Evolutionary conservation across 2,888 invertebrate species (phyloP), one percentile per base, ranked within the genome.

Genomic region (Scaptomyza tumidula): DNA sequence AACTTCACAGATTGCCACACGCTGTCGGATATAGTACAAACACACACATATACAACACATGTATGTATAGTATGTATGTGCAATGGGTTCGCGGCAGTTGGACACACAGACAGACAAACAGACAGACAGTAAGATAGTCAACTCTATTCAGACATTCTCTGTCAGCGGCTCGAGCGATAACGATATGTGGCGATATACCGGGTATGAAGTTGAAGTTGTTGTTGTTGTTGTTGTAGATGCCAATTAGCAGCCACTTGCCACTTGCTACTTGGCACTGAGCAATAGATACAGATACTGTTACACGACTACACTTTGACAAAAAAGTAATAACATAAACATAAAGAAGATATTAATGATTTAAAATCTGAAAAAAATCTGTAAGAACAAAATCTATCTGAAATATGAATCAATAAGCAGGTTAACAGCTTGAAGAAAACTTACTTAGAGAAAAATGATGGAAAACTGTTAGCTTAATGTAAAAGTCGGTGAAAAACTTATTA

Each of bases 201-300:
- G 1, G 10, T 33, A 10, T 48, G 10, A 48, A 46, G 43, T 0
- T 5, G 6, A 49, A 16, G 16, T 49, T 48, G 59, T 37, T 37
- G n/a, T 37, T 14, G 16, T 49, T 48, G 59, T 37, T 37, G n/a
- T 37, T 14, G 39, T 52, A 52, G 64, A 53, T 68, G 73, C 83
- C 83, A 83, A 83, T 83, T 83, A 83, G 83, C 78, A 81, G 63
- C 68, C 67, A 80, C 84, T 87, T 82, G 83, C 71, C 79, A 80
- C 73, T 79, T 66, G 44, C 13, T 63, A 78, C 81, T 86, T 77
- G 83, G 80, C 79, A 82, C 67, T 79, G 64, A n/a, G 68, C 71
- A 65, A 63, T 78, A 67, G 81, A 61, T 53, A 37, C 46, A 53
- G 52, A 37, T 44, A 45, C 13, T 57, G 46, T 52, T 60, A 55